Conservation (phyloP, 2,888 invertebrate genomes). For the Ennomos erosarius region DNA sequence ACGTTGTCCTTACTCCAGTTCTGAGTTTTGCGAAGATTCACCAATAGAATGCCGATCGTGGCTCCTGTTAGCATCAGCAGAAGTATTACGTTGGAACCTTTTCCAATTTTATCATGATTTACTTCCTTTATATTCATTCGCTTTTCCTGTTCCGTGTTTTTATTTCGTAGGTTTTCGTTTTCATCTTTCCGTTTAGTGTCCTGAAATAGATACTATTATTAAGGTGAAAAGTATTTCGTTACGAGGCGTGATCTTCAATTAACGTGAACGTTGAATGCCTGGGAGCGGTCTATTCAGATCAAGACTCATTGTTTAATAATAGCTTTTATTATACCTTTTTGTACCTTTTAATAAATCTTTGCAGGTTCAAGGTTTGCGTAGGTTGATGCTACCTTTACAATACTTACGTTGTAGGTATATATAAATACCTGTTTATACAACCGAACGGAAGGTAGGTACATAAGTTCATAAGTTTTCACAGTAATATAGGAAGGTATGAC, state of each 20-base stretch:
- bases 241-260: conserved; percentile 6
- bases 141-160: conserved; percentile 29
- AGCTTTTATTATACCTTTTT: too few relatives aligned
- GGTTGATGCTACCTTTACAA: too few relatives aligned
- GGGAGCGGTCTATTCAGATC: neutral
- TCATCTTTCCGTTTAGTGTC: conserved; percentile 28
- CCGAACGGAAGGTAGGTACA: too few relatives aligned
- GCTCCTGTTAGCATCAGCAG: conserved; percentile 68
- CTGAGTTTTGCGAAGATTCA: conserved; percentile 55
- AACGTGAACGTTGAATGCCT: neutral
- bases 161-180: conserved; percentile 29
- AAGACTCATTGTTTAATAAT: too few relatives aligned
- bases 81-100: conserved; percentile 53
- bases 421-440: too few relatives aligned
- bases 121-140: conserved; percentile 27
- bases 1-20: conserved; percentile 49
- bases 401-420: too few relatives aligned
- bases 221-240: conserved; percentile 7
- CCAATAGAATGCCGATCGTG: conserved; percentile 63
- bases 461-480: too few relatives aligned
- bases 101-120: conserved; percentile 40
- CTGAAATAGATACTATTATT: conserved; percentile 41
- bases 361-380: too few relatives aligned
- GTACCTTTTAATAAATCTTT: too few relatives aligned
- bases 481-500: too few relatives aligned